Evolutionary conservation across 2,888 invertebrate species (phyloP).

Genomic region (Harpalus rubripes): DNA sequence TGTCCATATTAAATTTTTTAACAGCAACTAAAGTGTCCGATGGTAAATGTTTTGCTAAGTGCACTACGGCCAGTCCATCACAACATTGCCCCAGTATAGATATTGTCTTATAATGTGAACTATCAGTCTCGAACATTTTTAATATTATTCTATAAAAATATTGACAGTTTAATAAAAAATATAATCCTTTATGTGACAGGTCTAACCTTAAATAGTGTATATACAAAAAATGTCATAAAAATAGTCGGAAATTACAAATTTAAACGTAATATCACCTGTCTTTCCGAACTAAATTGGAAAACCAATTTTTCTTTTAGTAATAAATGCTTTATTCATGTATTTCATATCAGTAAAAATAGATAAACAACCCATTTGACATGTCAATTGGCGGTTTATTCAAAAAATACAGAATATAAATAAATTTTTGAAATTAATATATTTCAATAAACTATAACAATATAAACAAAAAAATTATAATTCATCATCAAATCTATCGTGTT

Average conservation of each 20-base stretch:
- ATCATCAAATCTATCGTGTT: slow-evolving; percentile 64
- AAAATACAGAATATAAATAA: slow-evolving; percentile 21
- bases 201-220: slow-evolving; percentile 57
- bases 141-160: slow-evolving; percentile 56
- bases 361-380: slow-evolving; percentile 61
- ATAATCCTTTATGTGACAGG: slow-evolving; percentile 34
- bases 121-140: slow-evolving; percentile 76
- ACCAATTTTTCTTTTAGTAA: slow-evolving; percentile 43
- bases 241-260: slow-evolving; percentile 27
- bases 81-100: slow-evolving; percentile 85
- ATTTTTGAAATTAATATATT: slow-evolving; percentile 3
- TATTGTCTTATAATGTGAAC: slow-evolving; percentile 84
- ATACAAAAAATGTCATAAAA: slow-evolving; percentile 37
- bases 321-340: slow-evolving; percentile 61
- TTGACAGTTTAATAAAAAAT: slow-evolving; percentile 11
- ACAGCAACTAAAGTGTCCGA: slow-evolving; percentile 85
- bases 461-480: slow-evolving; percentile 62
- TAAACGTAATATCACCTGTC: slow-evolving; percentile 18
- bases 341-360: slow-evolving; percentile 59
- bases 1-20: slow-evolving; percentile 88
- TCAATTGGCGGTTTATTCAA: slow-evolving; percentile 53
- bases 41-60: slow-evolving; percentile 84
- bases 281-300: slow-evolving; percentile 17
- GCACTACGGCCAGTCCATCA: slow-evolving; percentile 85
- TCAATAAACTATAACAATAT: slow-evolving; percentile 38